These are phyloP conservation scores for Salvelinus sp. DNA, from an alignment of 2,113 vertebrate species.

Conservation along the genomic window DNA sequence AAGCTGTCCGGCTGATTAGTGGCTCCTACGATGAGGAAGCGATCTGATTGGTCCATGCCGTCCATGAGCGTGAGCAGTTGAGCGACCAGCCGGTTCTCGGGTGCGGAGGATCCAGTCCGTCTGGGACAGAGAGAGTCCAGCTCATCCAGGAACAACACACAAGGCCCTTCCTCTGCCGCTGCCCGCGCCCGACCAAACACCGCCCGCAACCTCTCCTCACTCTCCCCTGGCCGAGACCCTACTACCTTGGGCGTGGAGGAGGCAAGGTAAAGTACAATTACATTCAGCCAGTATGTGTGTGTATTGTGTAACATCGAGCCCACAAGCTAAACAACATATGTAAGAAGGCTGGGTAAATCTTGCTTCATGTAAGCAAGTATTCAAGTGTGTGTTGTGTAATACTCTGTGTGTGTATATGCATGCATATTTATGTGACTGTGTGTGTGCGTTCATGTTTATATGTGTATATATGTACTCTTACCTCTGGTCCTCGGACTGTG, in stretches of 20 bases:
- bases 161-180: constrained; percentile 76
- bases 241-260: constrained; percentile 64
- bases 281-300: neutral
- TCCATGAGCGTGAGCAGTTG: constrained; percentile 93
- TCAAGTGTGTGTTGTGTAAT: too few relatives aligned
- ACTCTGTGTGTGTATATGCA: too few relatives aligned
- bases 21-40: constrained; percentile 82
- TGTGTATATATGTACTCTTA: constrained; percentile 15
- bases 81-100: constrained; percentile 87
- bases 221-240: constrained; percentile 89
- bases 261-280: neutral
- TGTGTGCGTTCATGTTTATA: too few relatives aligned
- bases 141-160: constrained; percentile 91
- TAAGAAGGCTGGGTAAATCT: too few relatives aligned
- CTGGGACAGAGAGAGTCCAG: constrained; percentile 89
- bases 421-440: too few relatives aligned
- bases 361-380: too few relatives aligned
- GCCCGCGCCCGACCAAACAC: constrained; percentile 79
- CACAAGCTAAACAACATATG: too few relatives aligned
- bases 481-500: constrained; percentile 78
- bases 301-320: too few relatives aligned
- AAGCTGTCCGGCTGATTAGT: constrained; percentile 87
- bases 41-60: constrained; percentile 68
- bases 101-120: constrained; percentile 67
- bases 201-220: constrained; percentile 83